A percentile compares a stretch with the other conserved stretches of the same genome.
Evolutionary conservation across 2,888 invertebrate species (phyloP).

Genomic region (Agonopterix arenella): DNA sequence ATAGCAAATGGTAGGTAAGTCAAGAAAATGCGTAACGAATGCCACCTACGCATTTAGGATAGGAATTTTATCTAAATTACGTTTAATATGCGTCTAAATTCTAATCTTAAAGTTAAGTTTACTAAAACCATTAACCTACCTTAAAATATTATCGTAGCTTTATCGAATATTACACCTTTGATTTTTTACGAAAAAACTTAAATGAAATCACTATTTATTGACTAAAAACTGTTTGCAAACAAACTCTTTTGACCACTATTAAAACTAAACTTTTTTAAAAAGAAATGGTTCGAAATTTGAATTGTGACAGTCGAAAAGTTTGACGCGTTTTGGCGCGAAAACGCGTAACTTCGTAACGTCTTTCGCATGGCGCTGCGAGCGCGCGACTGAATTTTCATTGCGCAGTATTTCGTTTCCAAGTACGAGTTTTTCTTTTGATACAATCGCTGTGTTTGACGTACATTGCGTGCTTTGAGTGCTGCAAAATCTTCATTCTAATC

Average conservation of each 20-base stretch:
- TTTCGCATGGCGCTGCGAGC: conserved; percentile 33
- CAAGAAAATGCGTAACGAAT: not conserved
- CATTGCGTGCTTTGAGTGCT: conserved; percentile 12
- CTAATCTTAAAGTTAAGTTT: conserved; percentile 16
- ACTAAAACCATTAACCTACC: conserved; percentile 36
- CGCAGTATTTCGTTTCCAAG: conserved; percentile 3
- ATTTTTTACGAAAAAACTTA: not conserved
- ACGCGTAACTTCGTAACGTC: conserved; percentile 32
- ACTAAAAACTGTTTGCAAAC: too few relatives aligned
- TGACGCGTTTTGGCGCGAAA: conserved; percentile 49
- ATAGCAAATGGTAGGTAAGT: not conserved
- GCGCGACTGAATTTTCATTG: conserved; percentile 37
- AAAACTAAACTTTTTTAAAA: too few relatives aligned
- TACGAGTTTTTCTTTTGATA: conserved; percentile 8
- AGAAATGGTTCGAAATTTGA: not conserved
- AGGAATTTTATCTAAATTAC: conserved; percentile 30
- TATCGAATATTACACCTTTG: not conserved
- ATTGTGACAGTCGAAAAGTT: conserved; percentile 19
- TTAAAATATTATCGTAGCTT: conserved; percentile 15
- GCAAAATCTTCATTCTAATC: not conserved
- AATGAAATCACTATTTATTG: not conserved
- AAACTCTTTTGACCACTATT: too few relatives aligned
- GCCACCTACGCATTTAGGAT: not conserved
- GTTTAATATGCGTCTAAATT: conserved; percentile 7
- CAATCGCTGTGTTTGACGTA: conserved; percentile 8